A percentile compares a stretch with the other conserved stretches of the same genome.
phyloP scores from a whole-genome alignment of 2,797 vertebrate species.

The Takifugu ocellatus region DNA sequence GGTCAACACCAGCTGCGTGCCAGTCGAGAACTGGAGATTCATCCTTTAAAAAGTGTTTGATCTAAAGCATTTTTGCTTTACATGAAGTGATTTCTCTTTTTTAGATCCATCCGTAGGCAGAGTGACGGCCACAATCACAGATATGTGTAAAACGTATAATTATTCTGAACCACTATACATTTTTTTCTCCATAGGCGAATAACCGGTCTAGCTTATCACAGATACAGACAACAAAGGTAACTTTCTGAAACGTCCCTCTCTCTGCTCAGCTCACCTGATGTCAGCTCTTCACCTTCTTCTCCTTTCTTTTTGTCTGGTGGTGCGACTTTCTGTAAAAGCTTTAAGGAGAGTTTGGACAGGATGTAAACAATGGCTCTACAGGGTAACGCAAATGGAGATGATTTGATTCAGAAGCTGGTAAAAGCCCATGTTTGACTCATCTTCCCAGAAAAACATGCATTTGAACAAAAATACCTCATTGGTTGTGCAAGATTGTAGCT shows the following conservation, averaged over 20 bases:
- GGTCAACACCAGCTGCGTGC: slow-evolving; percentile 15
- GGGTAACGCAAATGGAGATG: not conserved
- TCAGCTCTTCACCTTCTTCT: slow-evolving; percentile 14
- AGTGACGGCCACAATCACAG: slow-evolving; percentile 45
- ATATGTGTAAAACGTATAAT: slow-evolving; percentile 48
- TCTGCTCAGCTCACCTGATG: slow-evolving; percentile 18
- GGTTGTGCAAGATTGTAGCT: no score
- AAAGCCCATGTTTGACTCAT: no score
- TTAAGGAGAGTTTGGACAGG: slow-evolving; percentile 32
- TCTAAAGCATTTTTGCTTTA: slow-evolving; percentile 23
- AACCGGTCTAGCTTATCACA: slow-evolving; percentile 77
- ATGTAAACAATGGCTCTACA: slow-evolving; percentile 15
- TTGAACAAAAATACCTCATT: no score
- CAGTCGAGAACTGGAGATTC: slow-evolving; percentile 21
- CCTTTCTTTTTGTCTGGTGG: slow-evolving; percentile 42
- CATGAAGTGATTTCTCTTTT: slow-evolving; percentile 7
- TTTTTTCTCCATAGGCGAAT: slow-evolving; percentile 65
- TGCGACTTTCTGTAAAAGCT: slow-evolving; percentile 37
- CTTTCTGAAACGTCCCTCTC: slow-evolving; percentile 16
- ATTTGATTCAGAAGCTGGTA: not conserved
- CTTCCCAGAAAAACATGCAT: no score
- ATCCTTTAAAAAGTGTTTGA: slow-evolving; percentile 18
- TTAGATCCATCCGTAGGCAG: slow-evolving; percentile 38
- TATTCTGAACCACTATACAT: slow-evolving; percentile 25
- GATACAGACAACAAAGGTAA: slow-evolving; percentile 74